These are phyloP conservation scores for Platygyra sinensis DNA, from an alignment of 64 coral and sea anemone genomes.

Conservation along the genomic window DNA sequence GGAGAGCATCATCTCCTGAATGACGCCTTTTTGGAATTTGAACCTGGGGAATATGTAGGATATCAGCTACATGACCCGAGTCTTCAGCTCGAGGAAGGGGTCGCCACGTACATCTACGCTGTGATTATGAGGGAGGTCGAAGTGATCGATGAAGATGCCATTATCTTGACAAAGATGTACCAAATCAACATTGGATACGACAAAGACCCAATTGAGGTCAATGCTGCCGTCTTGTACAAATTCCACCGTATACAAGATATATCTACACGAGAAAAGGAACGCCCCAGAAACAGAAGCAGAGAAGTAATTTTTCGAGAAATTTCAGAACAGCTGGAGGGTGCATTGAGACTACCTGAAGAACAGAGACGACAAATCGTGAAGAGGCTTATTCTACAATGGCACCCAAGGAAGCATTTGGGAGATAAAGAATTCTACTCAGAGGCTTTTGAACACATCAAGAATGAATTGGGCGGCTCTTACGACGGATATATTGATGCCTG, in stretches of 20 bases:
- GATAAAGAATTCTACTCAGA: slow-evolving; percentile 64
- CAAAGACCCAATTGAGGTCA: neutral
- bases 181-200: slow-evolving; percentile 37
- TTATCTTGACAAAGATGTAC: neutral
- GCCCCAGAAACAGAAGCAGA: neutral
- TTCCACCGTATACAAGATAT: neutral
- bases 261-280: neutral
- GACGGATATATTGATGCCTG: neutral
- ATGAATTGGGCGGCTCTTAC: slow-evolving; percentile 21
- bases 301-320: neutral
- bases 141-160: neutral
- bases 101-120: slow-evolving; percentile 73
- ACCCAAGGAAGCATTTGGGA: slow-evolving; percentile 71
- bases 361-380: slow-evolving; percentile 47
- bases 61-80: slow-evolving; percentile 81
- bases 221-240: slow-evolving; percentile 31
- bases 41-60: slow-evolving; percentile 71
- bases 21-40: slow-evolving; percentile 45
- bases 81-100: slow-evolving; percentile 39
- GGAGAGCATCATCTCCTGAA: slow-evolving; percentile 63
- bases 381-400: slow-evolving; percentile 64
- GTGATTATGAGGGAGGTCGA: slow-evolving; percentile 55
- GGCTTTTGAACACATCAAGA: slow-evolving; percentile 56
- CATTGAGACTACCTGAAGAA: slow-evolving; percentile 61
- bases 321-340: slow-evolving; percentile 21